Conservation (phyloP, 2,113 vertebrate species). For the Eulemur macaco region DNA sequence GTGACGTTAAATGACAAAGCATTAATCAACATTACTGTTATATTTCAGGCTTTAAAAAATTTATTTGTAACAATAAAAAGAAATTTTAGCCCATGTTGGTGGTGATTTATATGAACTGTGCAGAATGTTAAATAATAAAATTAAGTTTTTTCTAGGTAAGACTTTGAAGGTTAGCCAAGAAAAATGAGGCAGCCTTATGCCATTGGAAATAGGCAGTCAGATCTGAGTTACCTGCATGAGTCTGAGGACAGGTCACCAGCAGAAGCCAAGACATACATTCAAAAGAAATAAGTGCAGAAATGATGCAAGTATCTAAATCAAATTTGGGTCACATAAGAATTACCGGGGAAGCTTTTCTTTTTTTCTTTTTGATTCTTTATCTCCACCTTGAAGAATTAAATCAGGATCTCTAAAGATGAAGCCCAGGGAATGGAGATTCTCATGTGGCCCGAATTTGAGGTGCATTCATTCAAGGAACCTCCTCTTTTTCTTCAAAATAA, state of each 20-base stretch:
- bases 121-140: constrained; percentile 39
- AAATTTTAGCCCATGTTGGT: not conserved
- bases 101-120: constrained; percentile 29
- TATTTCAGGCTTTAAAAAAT: not conserved
- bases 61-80: not conserved
- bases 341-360: not conserved
- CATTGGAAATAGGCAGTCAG: not conserved
- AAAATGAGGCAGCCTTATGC: not conserved
- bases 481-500: not conserved
- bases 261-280: not conserved
- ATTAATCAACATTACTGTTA: not conserved
- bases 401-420: not conserved
- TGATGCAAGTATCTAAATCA: not conserved
- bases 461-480: not conserved
- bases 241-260: not conserved
- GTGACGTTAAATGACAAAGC: not conserved
- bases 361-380: not conserved
- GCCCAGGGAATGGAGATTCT: not conserved
- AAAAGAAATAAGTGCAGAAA: constrained; percentile 24
- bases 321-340: not conserved
- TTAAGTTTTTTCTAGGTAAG: constrained; percentile 28
- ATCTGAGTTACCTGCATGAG: not conserved
- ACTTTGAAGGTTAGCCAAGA: constrained; percentile 30
- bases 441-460: not conserved
- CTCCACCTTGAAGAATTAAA: not conserved